These are phyloP conservation scores for Drosophila guanche DNA, from an alignment of 1,140 invertebrate genomes.

Conservation along the genomic window DNA sequence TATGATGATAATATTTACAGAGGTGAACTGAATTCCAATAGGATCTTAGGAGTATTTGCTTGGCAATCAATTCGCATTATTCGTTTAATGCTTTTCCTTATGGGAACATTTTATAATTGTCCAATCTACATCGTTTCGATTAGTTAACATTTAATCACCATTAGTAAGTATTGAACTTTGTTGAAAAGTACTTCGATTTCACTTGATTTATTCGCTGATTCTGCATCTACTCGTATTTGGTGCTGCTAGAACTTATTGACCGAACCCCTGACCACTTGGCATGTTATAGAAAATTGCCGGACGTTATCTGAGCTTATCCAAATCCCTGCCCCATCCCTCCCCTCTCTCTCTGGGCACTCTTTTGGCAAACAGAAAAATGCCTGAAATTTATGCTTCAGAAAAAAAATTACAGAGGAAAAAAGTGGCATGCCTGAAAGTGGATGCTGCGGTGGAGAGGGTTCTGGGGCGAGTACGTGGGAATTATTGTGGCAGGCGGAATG, in stretches of 20 bases:
- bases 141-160: too few species aligned
- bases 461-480: constrained; percentile 63
- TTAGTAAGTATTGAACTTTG: too few species aligned
- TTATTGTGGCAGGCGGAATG: constrained; percentile 72
- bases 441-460: constrained; percentile 35
- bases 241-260: constrained; percentile 14
- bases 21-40: too few species aligned
- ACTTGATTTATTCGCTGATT: too few species aligned
- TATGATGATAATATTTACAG: too few species aligned
- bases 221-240: not conserved
- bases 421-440: constrained; percentile 54
- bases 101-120: too few species aligned
- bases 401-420: constrained; percentile 38
- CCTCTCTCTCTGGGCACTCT: constrained; percentile 9
- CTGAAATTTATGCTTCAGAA: constrained; percentile 70
- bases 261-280: constrained; percentile 20
- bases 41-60: too few species aligned
- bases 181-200: too few species aligned
- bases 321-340: constrained; percentile 2
- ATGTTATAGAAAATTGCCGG: constrained; percentile 59
- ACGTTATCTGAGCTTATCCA: constrained; percentile 60
- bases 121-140: too few species aligned
- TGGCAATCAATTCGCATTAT: too few species aligned
- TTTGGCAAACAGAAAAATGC: constrained; percentile 70
- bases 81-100: too few species aligned